Percentiles rank a stretch among this genome's conserved stretches.
phyloP scores from a whole-genome alignment of 2,113 vertebrate species.

The Corythornis vintsioides region DNA sequence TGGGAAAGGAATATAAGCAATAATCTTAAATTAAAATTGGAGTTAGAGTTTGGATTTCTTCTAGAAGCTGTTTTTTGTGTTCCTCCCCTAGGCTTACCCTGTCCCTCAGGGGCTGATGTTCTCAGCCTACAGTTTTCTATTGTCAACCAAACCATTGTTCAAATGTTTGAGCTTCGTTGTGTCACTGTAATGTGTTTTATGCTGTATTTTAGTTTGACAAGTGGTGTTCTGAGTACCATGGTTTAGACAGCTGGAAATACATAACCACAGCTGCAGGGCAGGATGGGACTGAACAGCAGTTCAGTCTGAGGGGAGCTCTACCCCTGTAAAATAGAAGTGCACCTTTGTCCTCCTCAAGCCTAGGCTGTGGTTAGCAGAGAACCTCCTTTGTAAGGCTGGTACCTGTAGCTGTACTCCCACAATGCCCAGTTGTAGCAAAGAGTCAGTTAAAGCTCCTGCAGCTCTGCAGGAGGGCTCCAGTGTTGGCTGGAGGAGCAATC shows the following conservation, averaged over 20 bases:
- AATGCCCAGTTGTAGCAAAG: no score
- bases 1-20: neutral
- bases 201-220: neutral
- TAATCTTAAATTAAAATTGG: neutral
- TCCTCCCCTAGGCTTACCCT: neutral
- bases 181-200: fast-evolving
- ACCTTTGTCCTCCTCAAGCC: neutral
- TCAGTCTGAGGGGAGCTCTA: fast-evolving
- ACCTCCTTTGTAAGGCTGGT: fast-evolving
- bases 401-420: neutral
- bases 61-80: neutral
- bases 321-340: neutral
- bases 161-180: neutral
- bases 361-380: no score
- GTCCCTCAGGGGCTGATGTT: neutral
- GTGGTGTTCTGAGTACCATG: neutral
- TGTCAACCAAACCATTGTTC: no score
- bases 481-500: neutral
- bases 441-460: no score
- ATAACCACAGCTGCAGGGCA: neutral
- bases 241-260: neutral
- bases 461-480: fast-evolving
- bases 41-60: neutral
- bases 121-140: fast-evolving
- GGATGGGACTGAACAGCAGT: neutral